Percentiles rank a stretch among this genome's conserved stretches.
Evolutionary conservation across 1,140 invertebrate species (phyloP).

Genomic region (Brachionus calyciflorus): DNA sequence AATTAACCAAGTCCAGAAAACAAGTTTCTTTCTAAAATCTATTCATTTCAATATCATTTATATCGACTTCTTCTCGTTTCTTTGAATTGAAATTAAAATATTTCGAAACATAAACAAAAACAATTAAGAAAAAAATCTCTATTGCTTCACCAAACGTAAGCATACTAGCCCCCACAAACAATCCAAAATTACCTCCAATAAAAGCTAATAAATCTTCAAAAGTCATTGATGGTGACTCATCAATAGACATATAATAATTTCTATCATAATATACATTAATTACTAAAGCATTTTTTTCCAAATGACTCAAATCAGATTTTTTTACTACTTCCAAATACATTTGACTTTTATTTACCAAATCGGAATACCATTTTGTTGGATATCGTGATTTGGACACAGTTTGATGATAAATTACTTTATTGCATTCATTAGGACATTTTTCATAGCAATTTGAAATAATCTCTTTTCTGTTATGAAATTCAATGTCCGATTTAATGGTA

Average conservation of each 20-base stretch:
- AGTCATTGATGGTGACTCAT: not conserved
- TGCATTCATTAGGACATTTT: not conserved
- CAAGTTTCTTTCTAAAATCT: too few species aligned
- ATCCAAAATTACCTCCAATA: not conserved
- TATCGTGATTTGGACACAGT: not conserved
- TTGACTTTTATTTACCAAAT: not conserved
- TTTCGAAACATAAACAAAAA: too few species aligned
- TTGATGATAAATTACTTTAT: not conserved
- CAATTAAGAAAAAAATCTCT: not conserved
- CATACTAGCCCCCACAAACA: not conserved
- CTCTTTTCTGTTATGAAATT: too few species aligned
- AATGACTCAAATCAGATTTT: not conserved
- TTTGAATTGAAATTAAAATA: too few species aligned
- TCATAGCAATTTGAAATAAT: not conserved
- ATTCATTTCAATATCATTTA: too few species aligned
- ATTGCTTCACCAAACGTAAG: not conserved
- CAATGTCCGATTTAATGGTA: too few species aligned
- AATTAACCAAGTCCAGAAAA: too few species aligned
- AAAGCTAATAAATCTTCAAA: not conserved
- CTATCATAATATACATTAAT: not conserved
- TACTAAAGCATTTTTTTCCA: not conserved
- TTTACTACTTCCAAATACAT: not conserved
- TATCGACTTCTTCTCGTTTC: too few species aligned
- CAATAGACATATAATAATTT: not conserved
- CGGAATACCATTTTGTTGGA: not conserved